phyloP scores from a whole-genome alignment of 2,888 invertebrate species.

The Tinea semifulvella region DNA sequence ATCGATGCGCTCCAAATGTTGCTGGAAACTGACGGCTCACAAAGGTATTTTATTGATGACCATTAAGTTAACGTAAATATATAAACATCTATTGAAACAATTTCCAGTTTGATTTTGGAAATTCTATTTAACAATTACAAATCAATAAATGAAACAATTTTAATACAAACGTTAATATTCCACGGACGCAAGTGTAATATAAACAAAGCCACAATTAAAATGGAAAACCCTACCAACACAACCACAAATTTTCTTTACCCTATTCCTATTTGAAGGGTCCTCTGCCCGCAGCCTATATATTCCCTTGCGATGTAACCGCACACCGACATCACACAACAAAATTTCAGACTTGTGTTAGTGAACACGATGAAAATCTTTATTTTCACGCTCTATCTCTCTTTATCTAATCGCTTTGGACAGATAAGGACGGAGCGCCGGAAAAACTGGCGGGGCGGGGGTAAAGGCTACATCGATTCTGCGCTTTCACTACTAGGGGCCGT shows the following conservation, averaged over 20 bases:
- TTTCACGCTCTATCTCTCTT: slow-evolving; percentile 68
- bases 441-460: slow-evolving; percentile 65
- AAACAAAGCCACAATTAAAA: slow-evolving; percentile 7
- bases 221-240: slow-evolving; percentile 26
- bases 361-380: slow-evolving; percentile 69
- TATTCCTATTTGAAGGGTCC: slow-evolving; percentile 48
- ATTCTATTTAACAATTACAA: too few relatives aligned
- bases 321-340: slow-evolving; percentile 38
- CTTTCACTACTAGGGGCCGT: slow-evolving; percentile 68
- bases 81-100: too few relatives aligned
- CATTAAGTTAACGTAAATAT: too few relatives aligned
- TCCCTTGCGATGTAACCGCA: slow-evolving; percentile 31
- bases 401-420: slow-evolving; percentile 64
- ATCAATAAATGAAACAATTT: too few relatives aligned
- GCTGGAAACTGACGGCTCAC: slow-evolving; percentile 6
- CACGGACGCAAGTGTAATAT: neutral
- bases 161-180: too few relatives aligned
- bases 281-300: slow-evolving; percentile 25
- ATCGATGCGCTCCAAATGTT: neutral
- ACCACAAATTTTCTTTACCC: slow-evolving; percentile 39
- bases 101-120: too few relatives aligned
- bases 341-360: slow-evolving; percentile 49
- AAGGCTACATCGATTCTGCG: slow-evolving; percentile 68
- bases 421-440: slow-evolving; percentile 66
- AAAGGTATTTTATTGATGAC: neutral